Conservation (phyloP, 2,113 vertebrate genomes). For the Shinisaurus crocodilurus region DNA sequence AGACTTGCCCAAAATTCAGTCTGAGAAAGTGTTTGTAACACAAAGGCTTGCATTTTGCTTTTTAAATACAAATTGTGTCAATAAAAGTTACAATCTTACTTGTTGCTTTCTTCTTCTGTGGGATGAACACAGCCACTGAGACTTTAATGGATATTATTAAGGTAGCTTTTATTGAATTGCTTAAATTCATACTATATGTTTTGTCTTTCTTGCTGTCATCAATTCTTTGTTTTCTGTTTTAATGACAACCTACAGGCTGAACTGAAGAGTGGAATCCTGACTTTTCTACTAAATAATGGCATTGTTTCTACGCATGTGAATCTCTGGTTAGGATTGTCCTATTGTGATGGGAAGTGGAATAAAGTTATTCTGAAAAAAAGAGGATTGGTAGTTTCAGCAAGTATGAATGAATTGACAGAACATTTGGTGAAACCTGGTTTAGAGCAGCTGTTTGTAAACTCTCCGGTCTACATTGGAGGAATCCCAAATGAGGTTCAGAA, state of each 20-base stretch:
- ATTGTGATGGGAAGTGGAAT: conserved; percentile 91
- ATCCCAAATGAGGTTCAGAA: conserved; percentile 78
- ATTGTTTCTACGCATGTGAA: conserved; percentile 76
- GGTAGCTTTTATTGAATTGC: neutral
- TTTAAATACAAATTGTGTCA: neutral
- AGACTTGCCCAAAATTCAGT: neutral
- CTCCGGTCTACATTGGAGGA: conserved; percentile 86
- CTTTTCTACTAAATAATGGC: conserved; percentile 77
- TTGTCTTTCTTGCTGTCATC: conserved; percentile 13
- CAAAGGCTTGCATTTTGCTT: neutral
- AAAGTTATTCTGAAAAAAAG: conserved; percentile 78
- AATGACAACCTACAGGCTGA: conserved; percentile 79
- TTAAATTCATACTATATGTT: conserved; percentile 39
- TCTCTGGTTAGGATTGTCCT: conserved; percentile 86
- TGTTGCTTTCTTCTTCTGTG: conserved; percentile 31
- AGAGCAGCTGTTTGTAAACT: conserved; percentile 77
- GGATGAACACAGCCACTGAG: neutral
- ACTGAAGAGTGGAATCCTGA: conserved; percentile 85
- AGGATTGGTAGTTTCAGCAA: conserved; percentile 72
- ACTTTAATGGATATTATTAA: neutral
- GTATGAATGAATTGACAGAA: conserved; percentile 79
- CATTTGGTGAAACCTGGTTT: conserved; percentile 30
- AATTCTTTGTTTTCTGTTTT: conserved; percentile 32
- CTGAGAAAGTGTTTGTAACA: neutral
- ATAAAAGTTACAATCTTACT: neutral